A percentile compares a stretch with the other conserved stretches of the same genome.
Conservation (phyloP, 2,797 vertebrate species). For the Denticeps clupeoides region DNA sequence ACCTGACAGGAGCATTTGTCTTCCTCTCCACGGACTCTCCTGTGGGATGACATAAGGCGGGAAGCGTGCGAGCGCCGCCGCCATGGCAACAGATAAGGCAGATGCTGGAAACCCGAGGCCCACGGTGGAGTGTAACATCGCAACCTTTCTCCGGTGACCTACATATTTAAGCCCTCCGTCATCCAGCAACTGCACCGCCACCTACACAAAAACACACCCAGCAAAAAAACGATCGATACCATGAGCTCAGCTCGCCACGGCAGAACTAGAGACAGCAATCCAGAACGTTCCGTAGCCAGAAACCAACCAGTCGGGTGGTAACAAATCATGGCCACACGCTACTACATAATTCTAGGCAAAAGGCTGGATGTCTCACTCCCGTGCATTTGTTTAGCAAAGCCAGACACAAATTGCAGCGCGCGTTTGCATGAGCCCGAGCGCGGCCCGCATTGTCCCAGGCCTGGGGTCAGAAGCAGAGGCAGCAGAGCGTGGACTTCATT, state of each 20-base stretch:
- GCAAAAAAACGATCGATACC: not conserved
- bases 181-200: not conserved
- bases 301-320: not conserved
- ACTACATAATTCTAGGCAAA: too few relatives aligned
- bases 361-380: too few relatives aligned
- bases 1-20: conserved; percentile 19
- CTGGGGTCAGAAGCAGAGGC: not conserved
- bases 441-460: not conserved
- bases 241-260: not conserved
- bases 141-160: conserved; percentile 41
- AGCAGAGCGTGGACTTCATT: not conserved
- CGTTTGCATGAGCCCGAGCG: conserved; percentile 3
- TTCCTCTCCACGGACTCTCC: conserved; percentile 12
- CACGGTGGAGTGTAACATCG: conserved; percentile 34
- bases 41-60: conserved; percentile 39
- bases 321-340: too few relatives aligned
- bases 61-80: conserved; percentile 43
- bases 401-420: too few relatives aligned
- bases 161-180: not conserved
- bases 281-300: not conserved
- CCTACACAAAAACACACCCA: too few relatives aligned
- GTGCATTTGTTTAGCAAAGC: too few relatives aligned
- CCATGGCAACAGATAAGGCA: conserved; percentile 44
- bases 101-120: conserved; percentile 49
- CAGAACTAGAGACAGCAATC: not conserved